These are phyloP conservation scores for Scleropages formosus DNA, from an alignment of 2,797 vertebrate genomes.

Conservation along the genomic window DNA sequence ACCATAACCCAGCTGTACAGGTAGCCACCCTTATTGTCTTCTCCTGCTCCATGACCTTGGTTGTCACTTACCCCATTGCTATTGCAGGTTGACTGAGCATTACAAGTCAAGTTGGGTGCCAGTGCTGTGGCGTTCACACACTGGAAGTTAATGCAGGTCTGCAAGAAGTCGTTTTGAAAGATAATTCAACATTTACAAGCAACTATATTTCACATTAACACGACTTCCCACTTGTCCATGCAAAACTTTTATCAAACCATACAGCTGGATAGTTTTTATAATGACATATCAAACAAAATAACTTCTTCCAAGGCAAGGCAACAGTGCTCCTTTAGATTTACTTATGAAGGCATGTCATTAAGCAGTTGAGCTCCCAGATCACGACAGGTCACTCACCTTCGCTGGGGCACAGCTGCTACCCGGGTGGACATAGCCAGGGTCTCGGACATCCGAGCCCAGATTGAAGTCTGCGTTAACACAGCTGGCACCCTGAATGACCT, in stretches of 20 bases:
- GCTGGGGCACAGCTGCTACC: constrained; percentile 74
- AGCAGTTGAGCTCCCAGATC: background rate
- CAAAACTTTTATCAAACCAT: no score
- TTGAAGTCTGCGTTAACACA: constrained; percentile 80
- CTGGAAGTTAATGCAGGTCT: constrained; percentile 75
- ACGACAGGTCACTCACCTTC: constrained; percentile 64
- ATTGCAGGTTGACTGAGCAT: constrained; percentile 67
- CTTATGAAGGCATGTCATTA: no score
- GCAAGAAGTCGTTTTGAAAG: constrained; percentile 30
- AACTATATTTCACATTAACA: background rate
- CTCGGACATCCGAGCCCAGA: constrained; percentile 76
- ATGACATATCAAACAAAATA: no score
- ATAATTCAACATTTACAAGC: no score
- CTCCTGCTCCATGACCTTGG: background rate
- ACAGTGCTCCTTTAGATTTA: no score
- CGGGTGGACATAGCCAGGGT: constrained; percentile 79
- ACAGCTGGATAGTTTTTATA: no score
- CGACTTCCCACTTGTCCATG: no score
- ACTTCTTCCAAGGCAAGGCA: background rate
- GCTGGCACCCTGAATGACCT: constrained; percentile 11
- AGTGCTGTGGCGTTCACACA: constrained; percentile 74
- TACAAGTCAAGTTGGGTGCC: constrained; percentile 65
- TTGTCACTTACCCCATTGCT: constrained; percentile 70
- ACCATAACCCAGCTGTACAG: background rate
- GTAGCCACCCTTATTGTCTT: background rate